Percentiles rank a stretch among this genome's conserved stretches.
phyloP scores from a whole-genome alignment of 2,888 invertebrate species.

The Helicoverpa assulta region DNA sequence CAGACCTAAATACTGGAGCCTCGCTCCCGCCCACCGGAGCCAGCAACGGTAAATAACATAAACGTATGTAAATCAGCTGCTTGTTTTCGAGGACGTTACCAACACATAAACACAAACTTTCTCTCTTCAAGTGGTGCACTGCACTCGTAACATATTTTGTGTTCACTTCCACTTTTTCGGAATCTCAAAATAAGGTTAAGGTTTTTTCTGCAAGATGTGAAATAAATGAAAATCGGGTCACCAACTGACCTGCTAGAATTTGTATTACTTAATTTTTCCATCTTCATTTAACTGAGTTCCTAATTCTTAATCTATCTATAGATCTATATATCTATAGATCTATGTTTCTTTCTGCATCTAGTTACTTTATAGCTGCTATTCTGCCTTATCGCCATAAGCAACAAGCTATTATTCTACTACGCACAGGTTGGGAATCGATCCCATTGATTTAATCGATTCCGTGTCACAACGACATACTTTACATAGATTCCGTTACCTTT shows the following conservation, averaged over 20 bases:
- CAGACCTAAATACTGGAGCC: constrained; percentile 22
- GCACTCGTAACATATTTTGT: constrained; percentile 18
- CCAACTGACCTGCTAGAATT: no score
- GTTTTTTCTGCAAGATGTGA: constrained; percentile 23
- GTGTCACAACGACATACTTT: constrained; percentile 5
- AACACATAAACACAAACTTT: constrained; percentile 58
- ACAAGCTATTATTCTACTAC: constrained; percentile 3
- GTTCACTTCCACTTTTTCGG: constrained; percentile 55
- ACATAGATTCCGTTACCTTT: constrained; percentile 70
- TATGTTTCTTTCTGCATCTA: no score
- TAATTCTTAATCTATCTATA: no score
- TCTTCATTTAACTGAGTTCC: no score
- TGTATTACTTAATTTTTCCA: no score
- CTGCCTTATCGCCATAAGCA: not conserved
- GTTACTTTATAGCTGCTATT: no score
- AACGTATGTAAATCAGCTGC: constrained; percentile 55
- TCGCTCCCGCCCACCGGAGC: constrained; percentile 16
- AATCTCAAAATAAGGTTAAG: constrained; percentile 8
- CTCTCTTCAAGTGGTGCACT: constrained; percentile 42
- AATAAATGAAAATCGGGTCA: no score
- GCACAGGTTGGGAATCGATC: constrained; percentile 16
- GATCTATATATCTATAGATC: no score
- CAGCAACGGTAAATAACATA: constrained; percentile 41
- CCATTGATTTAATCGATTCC: constrained; percentile 3
- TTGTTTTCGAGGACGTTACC: constrained; percentile 47